Percentiles rank a stretch among this genome's conserved stretches.
phyloP scores from a whole-genome alignment of 2,888 invertebrate genomes.

The Cryptocheilus praepositus region DNA sequence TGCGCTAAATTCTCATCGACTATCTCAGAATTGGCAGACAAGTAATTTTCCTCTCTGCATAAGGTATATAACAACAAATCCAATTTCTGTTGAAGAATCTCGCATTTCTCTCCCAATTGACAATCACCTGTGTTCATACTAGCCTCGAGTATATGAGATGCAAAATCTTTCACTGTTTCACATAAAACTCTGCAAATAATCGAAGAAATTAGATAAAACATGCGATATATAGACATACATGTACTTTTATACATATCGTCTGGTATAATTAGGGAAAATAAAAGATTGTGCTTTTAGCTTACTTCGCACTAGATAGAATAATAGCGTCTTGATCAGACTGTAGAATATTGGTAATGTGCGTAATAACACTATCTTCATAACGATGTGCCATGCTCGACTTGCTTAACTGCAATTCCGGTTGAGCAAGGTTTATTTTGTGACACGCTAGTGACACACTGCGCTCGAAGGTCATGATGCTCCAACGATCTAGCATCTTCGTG shows the following conservation, averaged over 20 bases:
- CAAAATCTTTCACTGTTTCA: slow-evolving; percentile 87
- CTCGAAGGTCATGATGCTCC: slow-evolving; percentile 97
- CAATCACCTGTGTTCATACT: slow-evolving; percentile 79
- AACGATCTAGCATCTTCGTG: slow-evolving; percentile 97
- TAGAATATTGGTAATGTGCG: slow-evolving; percentile 90
- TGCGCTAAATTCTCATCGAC: slow-evolving; percentile 51
- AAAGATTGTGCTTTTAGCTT: slow-evolving; percentile 52
- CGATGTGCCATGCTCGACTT: slow-evolving; percentile 80
- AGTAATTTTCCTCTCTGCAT: slow-evolving; percentile 79
- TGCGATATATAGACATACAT: too few species aligned
- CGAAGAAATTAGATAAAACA: too few species aligned
- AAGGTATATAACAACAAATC: slow-evolving; percentile 84
- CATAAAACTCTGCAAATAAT: slow-evolving; percentile 79
- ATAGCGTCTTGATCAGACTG: slow-evolving; percentile 86
- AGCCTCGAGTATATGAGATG: slow-evolving; percentile 79
- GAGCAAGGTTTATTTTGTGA: slow-evolving; percentile 76
- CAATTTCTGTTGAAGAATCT: slow-evolving; percentile 85
- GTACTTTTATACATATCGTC: too few species aligned
- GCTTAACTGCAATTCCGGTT: slow-evolving; percentile 75
- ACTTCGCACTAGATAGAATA: slow-evolving; percentile 85
- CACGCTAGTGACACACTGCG: slow-evolving; percentile 80
- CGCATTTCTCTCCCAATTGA: slow-evolving; percentile 81
- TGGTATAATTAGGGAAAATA: too few species aligned
- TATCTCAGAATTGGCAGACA: slow-evolving; percentile 64
- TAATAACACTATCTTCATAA: slow-evolving; percentile 86